Percentiles rank a stretch among this genome's conserved stretches.
Conservation (phyloP, 2,113 vertebrate species). For the Myotis yumanensis region DNA sequence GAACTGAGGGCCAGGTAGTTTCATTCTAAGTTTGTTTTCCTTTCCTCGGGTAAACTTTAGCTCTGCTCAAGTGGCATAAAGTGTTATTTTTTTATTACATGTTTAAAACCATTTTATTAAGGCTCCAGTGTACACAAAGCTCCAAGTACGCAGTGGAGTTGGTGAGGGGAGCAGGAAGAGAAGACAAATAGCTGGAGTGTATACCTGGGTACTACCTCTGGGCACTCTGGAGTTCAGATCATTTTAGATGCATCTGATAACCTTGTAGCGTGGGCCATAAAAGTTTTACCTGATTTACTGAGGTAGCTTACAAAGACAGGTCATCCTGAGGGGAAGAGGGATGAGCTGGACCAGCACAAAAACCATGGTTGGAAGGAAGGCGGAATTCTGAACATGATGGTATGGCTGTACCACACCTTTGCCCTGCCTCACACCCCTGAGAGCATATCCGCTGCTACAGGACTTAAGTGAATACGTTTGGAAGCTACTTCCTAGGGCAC, state of each 20-base stretch:
- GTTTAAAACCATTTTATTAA: not conserved
- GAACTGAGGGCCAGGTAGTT: not conserved
- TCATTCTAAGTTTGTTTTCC: not conserved
- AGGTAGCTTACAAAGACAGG: not conserved
- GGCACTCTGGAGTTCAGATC: not conserved
- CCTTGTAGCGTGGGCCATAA: not conserved
- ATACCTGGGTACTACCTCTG: not conserved
- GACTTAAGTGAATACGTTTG: not conserved
- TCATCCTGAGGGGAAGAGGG: not conserved
- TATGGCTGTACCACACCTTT: not conserved
- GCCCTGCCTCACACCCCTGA: not conserved
- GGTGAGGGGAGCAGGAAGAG: too few species aligned
- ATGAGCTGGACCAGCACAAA: not conserved
- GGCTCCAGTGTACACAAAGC: not conserved
- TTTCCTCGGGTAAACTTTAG: constrained; percentile 9
- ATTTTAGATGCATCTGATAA: not conserved
- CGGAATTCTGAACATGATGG: not conserved
- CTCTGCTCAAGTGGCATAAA: not conserved
- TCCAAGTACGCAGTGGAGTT: not conserved
- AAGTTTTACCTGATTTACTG: not conserved
- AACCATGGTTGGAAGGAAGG: not conserved
- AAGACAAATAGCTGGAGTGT: not conserved
- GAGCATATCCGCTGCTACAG: not conserved
- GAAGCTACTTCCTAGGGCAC: not conserved
- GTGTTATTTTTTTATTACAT: not conserved